Conservation (phyloP, 1,140 invertebrate species). For the Lepidotrigona ventralis region DNA sequence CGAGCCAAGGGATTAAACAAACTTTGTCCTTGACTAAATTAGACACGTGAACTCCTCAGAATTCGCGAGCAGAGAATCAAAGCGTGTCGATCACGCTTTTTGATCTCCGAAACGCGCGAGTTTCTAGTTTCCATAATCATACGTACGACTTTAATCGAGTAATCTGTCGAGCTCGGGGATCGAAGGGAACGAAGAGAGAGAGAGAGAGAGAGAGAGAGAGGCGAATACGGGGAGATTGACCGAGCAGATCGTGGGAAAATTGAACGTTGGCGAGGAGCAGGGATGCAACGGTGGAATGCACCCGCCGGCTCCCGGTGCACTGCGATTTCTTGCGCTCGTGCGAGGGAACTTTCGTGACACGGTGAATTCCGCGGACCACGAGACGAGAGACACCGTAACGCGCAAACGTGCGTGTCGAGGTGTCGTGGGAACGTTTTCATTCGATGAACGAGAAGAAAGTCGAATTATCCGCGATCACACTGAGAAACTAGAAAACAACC, state of each 20-base stretch:
- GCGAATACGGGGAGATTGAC: constrained; percentile 46
- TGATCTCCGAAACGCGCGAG: neutral
- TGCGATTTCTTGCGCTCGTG: constrained; percentile 42
- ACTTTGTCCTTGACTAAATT: neutral
- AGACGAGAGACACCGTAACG: neutral
- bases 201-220: neutral
- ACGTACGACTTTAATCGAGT: neutral
- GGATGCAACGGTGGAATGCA: constrained; percentile 41
- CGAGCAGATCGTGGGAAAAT: constrained; percentile 52
- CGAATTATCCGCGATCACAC: neutral
- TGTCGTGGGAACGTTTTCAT: constrained; percentile 10
- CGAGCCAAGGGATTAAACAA: neutral
- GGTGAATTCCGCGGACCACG: constrained; percentile 40
- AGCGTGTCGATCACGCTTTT: neutral
- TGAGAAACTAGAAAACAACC: neutral
- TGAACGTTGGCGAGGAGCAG: constrained; percentile 4
- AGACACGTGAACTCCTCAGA: no score
- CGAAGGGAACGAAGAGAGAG: no score
- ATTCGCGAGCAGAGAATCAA: neutral
- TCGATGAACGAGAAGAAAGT: neutral
- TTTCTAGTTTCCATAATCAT: neutral
- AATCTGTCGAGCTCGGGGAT: no score
- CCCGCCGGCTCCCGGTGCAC: neutral
- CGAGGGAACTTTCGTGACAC: constrained; percentile 41
- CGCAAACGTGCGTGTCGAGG: neutral